Evolutionary conservation across 2,888 invertebrate genomes (phyloP), one percentile per base, ranked within the genome.

Genomic region (Stratiomys singularior): DNA sequence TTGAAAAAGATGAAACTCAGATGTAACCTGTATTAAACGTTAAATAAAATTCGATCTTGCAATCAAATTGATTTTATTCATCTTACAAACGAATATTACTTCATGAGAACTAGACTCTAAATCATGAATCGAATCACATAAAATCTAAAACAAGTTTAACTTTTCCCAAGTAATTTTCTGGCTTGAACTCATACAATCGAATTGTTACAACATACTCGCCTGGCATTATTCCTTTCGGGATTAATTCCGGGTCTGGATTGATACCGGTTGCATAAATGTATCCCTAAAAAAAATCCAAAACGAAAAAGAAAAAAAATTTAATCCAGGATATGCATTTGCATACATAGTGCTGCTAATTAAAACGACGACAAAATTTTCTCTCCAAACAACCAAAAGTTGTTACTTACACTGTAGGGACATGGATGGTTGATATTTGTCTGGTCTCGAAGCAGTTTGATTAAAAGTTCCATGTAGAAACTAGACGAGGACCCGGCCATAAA

Each of bases 401-500:
- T 37, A 58, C 78, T 30, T 76, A 78, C 78, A 21, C 23, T 37
- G 21, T 76, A 78, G 18, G 78, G 78, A 60, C 78, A 78, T 13
- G 37, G n/a, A 67, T 78, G 78, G 60, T 78, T 64, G 18, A 78
- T 67, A 25, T 78, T 78, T 11, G 67, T 56, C 56, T 58, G 52
- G 28, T 78, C 78, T n/a, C 78, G 74, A 15, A 78, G 56, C 66
- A 78, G 18, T 67, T 78, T 78, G 25, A 74, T 56, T 13, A 78
- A 13, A 7, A 78, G 30, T 37, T 76, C 67, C 23, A 69, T 27
- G 44, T 78, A 78, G 47, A 78, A 78, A n/a, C 44, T 69, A 18
- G 78, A 52, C 5, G 78, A 66, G 27, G 64, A 74, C n/a, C 76
- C 74, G 4, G 66, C 78, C 78, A 78, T 78, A 25, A 78, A 78